Percentiles rank a stretch among this genome's conserved stretches.
Evolutionary conservation across 2,888 invertebrate genomes (phyloP).

Genomic region (Mimas tiliae): DNA sequence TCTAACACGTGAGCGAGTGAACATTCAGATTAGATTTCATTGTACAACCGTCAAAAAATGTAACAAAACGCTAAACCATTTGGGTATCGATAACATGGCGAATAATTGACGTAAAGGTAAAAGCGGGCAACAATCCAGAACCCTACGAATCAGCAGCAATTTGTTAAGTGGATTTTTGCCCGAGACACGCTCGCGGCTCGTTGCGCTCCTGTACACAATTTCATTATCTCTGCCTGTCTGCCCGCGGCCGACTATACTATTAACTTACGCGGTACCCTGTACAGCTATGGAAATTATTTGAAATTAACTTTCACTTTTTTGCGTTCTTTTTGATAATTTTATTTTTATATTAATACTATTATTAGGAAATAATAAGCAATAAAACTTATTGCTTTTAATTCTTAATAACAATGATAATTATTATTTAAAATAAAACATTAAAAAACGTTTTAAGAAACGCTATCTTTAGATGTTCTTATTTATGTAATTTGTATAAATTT

Average conservation of each 20-base stretch:
- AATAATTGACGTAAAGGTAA: conserved; percentile 80
- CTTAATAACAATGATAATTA: too few relatives aligned
- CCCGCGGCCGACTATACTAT: conserved; percentile 72
- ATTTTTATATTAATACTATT: neutral
- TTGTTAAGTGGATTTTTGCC: conserved; percentile 86
- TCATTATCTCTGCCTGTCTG: conserved; percentile 81
- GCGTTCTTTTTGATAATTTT: neutral
- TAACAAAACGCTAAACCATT: conserved; percentile 58
- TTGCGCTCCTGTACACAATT: conserved; percentile 85
- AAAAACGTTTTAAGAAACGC: too few relatives aligned
- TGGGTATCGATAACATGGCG: conserved; percentile 75
- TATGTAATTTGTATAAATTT: too few relatives aligned
- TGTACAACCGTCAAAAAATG: conserved; percentile 22
- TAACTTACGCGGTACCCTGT: conserved; percentile 78
- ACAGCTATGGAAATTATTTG: conserved; percentile 69
- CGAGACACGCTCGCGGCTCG: conserved; percentile 83
- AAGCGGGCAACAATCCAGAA: conserved; percentile 83
- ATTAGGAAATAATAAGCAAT: too few relatives aligned
- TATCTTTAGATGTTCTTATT: too few relatives aligned
- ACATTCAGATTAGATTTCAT: conserved; percentile 23
- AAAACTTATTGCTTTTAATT: too few relatives aligned
- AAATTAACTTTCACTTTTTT: conserved; percentile 37
- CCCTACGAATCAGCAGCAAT: conserved; percentile 85
- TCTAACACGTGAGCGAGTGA: conserved; percentile 11
- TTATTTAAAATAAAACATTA: too few relatives aligned